phyloP scores from a whole-genome alignment of 1,140 invertebrate species.

The Nymphalis io region DNA sequence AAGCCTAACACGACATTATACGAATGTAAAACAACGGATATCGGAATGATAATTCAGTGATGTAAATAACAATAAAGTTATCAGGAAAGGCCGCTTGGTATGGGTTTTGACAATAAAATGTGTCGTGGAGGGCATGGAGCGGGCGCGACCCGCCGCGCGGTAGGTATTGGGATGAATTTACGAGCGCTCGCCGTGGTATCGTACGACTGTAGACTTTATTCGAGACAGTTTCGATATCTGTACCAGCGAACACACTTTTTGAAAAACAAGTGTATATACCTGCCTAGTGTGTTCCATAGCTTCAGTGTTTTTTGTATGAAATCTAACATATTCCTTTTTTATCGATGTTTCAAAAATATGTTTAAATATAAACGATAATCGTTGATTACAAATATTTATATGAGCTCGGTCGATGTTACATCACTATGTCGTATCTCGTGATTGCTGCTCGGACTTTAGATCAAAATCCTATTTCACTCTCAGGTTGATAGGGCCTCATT shows the following conservation, averaged over 20 bases:
- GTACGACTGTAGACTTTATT: slow-evolving; percentile 35
- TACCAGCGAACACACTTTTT: slow-evolving; percentile 26
- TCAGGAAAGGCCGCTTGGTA: slow-evolving; percentile 66
- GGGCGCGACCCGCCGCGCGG: slow-evolving; percentile 58
- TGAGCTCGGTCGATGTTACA: background rate
- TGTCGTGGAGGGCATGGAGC: slow-evolving; percentile 57
- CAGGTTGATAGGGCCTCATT: slow-evolving; percentile 34
- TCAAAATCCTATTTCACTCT: slow-evolving; percentile 39
- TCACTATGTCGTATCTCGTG: slow-evolving; percentile 19
- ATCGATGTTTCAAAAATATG: background rate
- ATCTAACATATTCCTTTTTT: background rate
- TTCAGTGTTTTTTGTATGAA: background rate
- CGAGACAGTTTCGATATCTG: slow-evolving; percentile 33
- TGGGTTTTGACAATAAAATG: slow-evolving; percentile 79
- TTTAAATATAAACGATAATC: background rate
- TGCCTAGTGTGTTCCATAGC: background rate
- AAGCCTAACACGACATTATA: slow-evolving; percentile 69
- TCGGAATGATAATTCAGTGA: slow-evolving; percentile 75
- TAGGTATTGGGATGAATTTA: slow-evolving; percentile 70
- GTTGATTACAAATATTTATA: background rate
- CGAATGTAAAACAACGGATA: slow-evolving; percentile 77
- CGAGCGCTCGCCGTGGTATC: slow-evolving; percentile 40
- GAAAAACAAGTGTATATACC: slow-evolving; percentile 15
- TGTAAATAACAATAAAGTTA: slow-evolving; percentile 80
- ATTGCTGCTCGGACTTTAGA: slow-evolving; percentile 27